Conservation (phyloP, 2,888 invertebrate species). For the Linyphia triangularis region DNA sequence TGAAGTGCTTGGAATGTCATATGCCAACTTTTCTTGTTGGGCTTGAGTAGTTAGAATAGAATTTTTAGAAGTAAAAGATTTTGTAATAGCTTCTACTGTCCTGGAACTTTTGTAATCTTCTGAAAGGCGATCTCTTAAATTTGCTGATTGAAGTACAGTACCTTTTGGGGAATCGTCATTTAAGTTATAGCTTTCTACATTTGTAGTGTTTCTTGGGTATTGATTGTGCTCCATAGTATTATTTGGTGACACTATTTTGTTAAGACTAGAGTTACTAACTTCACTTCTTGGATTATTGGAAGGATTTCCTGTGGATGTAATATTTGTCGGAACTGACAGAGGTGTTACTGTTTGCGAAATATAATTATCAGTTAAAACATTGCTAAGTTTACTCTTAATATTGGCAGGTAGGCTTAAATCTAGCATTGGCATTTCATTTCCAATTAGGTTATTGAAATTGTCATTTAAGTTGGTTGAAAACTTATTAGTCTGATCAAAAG, state of each 20-base stretch:
- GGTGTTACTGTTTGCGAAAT: neutral
- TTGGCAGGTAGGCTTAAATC: conserved; percentile 14
- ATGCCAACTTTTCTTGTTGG: neutral
- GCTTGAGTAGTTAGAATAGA: neutral
- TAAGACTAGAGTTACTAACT: neutral
- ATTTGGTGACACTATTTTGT: neutral
- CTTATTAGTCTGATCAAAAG: neutral
- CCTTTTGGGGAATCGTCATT: no score
- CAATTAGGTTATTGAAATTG: conserved; percentile 15
- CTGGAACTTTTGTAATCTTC: neutral
- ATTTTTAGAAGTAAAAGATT: neutral
- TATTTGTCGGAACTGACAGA: neutral
- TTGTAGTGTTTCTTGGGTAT: no score
- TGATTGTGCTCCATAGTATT: neutral
- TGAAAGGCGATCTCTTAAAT: neutral
- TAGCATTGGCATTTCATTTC: conserved; percentile 31
- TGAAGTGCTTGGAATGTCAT: neutral
- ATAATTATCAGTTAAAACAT: neutral
- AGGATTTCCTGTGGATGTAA: neutral
- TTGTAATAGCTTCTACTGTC: neutral
- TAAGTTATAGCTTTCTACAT: no score
- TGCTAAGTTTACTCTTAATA: neutral
- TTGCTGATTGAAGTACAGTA: neutral
- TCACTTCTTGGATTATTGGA: neutral
- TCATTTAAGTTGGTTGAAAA: neutral